These are phyloP conservation scores for Conger conger DNA, from an alignment of 2,113 vertebrate species.

Conservation along the genomic window DNA sequence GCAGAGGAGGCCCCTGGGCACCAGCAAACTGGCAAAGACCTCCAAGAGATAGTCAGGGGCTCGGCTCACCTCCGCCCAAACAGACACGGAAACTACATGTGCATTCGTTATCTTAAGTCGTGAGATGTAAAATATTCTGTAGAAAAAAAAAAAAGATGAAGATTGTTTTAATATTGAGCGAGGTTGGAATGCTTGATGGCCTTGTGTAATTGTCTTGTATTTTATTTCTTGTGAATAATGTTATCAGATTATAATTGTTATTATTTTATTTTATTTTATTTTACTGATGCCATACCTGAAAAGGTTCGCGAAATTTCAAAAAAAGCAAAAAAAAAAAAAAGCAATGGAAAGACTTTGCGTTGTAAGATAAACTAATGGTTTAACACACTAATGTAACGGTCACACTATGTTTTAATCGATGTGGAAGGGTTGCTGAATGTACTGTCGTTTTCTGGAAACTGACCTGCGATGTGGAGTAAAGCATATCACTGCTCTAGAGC, in stretches of 20 bases:
- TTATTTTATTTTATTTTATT: constrained; percentile 65
- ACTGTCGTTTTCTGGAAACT: constrained; percentile 79
- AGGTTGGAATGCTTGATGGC: constrained; percentile 90
- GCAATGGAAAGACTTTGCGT: constrained; percentile 57
- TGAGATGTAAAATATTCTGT: constrained; percentile 98
- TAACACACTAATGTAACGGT: constrained; percentile 75
- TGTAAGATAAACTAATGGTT: constrained; percentile 77
- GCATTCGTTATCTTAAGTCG: constrained; percentile 83
- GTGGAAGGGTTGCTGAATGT: constrained; percentile 77
- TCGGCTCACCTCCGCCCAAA: constrained; percentile 44
- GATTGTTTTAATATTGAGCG: constrained; percentile 86
- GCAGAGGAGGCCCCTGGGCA: constrained; percentile 79
- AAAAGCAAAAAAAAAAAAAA: constrained; percentile 46
- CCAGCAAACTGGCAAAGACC: constrained; percentile 84
- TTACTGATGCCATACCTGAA: constrained; percentile 77
- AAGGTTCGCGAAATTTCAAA: constrained; percentile 59
- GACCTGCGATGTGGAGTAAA: constrained; percentile 59
- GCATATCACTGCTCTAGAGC: constrained; percentile 62
- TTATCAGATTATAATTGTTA: constrained; percentile 70
- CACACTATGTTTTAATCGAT: constrained; percentile 63
- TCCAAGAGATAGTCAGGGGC: constrained; percentile 90
- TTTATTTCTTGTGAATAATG: constrained; percentile 90
- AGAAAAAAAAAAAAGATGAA: constrained; percentile 85
- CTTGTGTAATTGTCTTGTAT: constrained; percentile 93
- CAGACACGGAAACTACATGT: constrained; percentile 67